Percentiles rank a stretch among this genome's conserved stretches.
These are phyloP conservation scores for Mesembrinibis cayennensis DNA, from an alignment of 2,113 vertebrate species.

Conservation along the genomic window DNA sequence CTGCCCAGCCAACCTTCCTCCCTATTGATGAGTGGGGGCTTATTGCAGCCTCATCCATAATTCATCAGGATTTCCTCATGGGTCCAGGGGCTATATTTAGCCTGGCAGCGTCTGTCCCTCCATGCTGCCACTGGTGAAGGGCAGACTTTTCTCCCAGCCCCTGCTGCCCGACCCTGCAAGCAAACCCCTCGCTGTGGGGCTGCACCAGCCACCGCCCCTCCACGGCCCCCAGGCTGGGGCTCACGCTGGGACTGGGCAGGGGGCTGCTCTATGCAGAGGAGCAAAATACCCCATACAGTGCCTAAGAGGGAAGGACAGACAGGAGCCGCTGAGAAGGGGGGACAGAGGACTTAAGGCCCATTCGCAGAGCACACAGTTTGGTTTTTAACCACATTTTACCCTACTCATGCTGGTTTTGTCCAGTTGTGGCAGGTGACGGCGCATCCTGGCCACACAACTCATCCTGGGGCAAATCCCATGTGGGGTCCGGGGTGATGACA, in stretches of 20 bases:
- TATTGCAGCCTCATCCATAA: conserved; percentile 19
- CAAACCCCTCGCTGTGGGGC: rapidly evolving
- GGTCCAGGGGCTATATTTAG: neutral
- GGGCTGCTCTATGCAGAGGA: neutral
- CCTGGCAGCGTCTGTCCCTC: neutral
- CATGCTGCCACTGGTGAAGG: neutral
- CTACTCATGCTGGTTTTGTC: neutral
- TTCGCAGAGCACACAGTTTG: rapidly evolving
- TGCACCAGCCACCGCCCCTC: rapidly evolving
- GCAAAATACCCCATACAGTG: rapidly evolving
- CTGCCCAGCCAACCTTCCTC: neutral
- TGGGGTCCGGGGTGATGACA: neutral
- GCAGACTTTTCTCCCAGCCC: neutral
- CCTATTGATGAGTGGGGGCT: neutral
- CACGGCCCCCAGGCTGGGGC: rapidly evolving
- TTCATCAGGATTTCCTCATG: conserved; percentile 13
- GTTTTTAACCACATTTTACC: neutral
- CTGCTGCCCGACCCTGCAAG: rapidly evolving
- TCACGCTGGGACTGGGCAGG: neutral
- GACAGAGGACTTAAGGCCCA: neutral
- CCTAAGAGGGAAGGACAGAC: neutral
- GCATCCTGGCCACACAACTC: neutral
- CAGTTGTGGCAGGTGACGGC: neutral
- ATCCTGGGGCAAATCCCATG: neutral
- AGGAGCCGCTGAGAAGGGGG: neutral